Evolutionary conservation across 2,797 vertebrate genomes (phyloP).

Genomic region (Gastrophryne carolinensis): DNA sequence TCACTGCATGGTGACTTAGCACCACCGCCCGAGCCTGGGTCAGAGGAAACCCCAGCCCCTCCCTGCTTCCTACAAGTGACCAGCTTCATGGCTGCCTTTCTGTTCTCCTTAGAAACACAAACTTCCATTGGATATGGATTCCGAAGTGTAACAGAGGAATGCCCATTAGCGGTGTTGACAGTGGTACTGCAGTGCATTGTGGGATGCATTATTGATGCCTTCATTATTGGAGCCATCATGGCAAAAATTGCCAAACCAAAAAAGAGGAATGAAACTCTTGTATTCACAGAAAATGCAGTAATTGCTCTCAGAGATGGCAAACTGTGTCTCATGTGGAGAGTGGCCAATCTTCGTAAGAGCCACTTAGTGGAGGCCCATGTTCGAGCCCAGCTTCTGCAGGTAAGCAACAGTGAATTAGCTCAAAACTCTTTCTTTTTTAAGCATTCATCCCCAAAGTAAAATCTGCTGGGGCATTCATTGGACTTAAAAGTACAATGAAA

Average conservation of each 20-base stretch:
- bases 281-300: conserved; percentile 85
- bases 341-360: conserved; percentile 87
- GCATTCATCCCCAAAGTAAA: background rate
- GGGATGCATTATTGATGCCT: conserved; percentile 92
- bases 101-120: conserved; percentile 83
- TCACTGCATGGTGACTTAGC: conserved; percentile 69
- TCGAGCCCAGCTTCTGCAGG: conserved; percentile 86
- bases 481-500: no score
- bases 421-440: background rate
- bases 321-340: conserved; percentile 92
- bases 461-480: no score
- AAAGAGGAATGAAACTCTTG: conserved; percentile 89
- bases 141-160: conserved; percentile 89
- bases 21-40: conserved; percentile 25
- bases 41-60: conserved; percentile 61
- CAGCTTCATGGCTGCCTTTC: conserved; percentile 90
- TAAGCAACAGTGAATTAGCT: conserved; percentile 57
- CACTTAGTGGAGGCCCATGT: conserved; percentile 92
- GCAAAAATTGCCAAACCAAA: conserved; percentile 95
- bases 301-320: conserved; percentile 84
- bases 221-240: conserved; percentile 92
- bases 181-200: conserved; percentile 92
- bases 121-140: conserved; percentile 90
- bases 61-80: conserved; percentile 87
- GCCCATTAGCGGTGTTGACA: conserved; percentile 85